Base-by-base conservation (phyloP, 1,140 invertebrate genomes). In the Dendrolimus punctatus region DNA sequence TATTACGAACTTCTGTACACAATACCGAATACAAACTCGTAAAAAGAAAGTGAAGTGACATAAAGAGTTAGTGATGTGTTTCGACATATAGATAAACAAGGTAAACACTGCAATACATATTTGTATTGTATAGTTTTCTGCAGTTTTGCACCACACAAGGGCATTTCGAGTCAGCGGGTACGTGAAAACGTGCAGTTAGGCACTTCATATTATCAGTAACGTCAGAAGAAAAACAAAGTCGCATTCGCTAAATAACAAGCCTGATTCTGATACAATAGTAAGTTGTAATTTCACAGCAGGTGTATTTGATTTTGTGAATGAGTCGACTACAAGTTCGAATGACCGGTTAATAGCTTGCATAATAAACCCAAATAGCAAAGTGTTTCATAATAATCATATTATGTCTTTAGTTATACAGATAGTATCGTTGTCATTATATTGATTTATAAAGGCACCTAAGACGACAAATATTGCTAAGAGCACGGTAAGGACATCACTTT, bases 401-500 rank as follows among this genome's bases (percentile, higher is more conserved):
- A 23, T 3, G 23, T 23, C 23, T 23, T 23, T 23, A 23, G 23
- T 23, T 23, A 23, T 23, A 23, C 23, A 23, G 23, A 23, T 23
- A 2, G 23, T 23, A 23, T 23, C 23, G 23, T 23, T 23, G 23
- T 23, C 23, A 23, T 23, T 23, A 23, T 23, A 23, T 23, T 23
- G 23, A 23, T 23, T 23, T 59, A 54, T 68, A 67, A 66, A 61
- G 58, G 58, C 63, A 68, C n/a, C n/a, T 45, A 39, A 61, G 67
- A 67, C 73, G 76, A 76, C 64, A 72, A 73, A 71, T 60, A 76
- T 76, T 68, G 57, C 57, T 48, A 60, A 65, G 69, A 77, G 66
- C 61, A 60, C 61, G 55, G 61, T 77, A 80, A 80, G 82, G 80
- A 85, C 80, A 85, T 85, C 80, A 85, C 66, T 60, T 62, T 67